Evolutionary conservation across 2,797 vertebrate genomes (phyloP), one percentile per base, ranked within the genome.

Genomic region (Hozukius guyotensis): DNA sequence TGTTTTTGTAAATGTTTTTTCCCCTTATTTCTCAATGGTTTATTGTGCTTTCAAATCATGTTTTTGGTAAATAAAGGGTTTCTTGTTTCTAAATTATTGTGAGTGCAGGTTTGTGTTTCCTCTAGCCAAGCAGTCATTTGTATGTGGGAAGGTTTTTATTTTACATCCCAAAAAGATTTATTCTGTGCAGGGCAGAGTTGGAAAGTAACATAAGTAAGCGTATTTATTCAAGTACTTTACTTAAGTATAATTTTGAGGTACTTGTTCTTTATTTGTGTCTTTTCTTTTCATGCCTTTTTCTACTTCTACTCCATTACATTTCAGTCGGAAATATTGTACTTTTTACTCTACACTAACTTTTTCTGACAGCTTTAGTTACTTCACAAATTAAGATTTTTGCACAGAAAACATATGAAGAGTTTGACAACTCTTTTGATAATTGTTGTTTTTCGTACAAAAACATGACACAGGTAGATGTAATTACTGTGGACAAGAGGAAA

Each of bases 61-160:
- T 49, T 34, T 72, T 25, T 67, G 5, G 1, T 82, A 18, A 91
- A 89, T 34, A 34, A 34, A 34, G 57, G 13, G 1, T 72, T 73
- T 36, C 2, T 38, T 64, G 2, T 42, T 69, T 52, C 2, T 46
- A 18, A 14, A 31, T 49, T 34, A 14, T 70, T 42, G 0, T 71
- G 6, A 7, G 1, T 61, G 1, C 12, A 1, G 2, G 3, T 67
- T 36, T 49, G 4, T 67, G 6, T 27, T 4, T 11, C 0, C 5
- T 56, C 1, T 25, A 16, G 2, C 7, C 3, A 56, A 24, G 34
- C 2, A 14, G 2, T 71, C 3, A 13, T 69, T 52, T 65, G 3
- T 14, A 11, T 25, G 4, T 42, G 5, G 6, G 8, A 20, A 20
- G 29, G 0, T 24, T 9, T 62, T 60, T 61, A 25, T 13, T 14